A percentile compares a stretch with the other conserved stretches of the same genome.
Conservation (phyloP, 1,140 invertebrate genomes). For the Meloidogyne chitwoodi region DNA sequence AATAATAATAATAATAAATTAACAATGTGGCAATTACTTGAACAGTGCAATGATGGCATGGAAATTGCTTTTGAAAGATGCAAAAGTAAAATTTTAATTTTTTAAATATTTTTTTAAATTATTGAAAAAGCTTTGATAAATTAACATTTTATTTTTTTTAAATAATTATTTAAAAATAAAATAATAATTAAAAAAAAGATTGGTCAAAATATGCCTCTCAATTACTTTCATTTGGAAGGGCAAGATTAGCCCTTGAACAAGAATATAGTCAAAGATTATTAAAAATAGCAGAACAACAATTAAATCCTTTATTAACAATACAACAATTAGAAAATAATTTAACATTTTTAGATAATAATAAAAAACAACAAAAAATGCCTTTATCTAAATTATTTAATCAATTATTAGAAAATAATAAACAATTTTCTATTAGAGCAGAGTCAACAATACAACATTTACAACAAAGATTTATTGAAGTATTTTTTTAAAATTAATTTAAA, state of each 20-base stretch:
- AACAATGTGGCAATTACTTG: conserved; percentile 35
- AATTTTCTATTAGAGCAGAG: conserved; percentile 32
- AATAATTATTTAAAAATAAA: no score
- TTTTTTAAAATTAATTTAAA: neutral
- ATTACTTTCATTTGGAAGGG: conserved; percentile 42
- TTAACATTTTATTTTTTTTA: no score
- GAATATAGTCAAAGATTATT: conserved; percentile 43
- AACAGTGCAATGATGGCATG: conserved; percentile 34
- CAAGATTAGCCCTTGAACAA: conserved; percentile 34
- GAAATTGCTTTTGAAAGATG: conserved; percentile 44
- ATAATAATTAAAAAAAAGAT: neutral
- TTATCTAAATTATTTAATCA: conserved; percentile 35
- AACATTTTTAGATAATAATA: no score
- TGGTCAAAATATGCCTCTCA: conserved; percentile 53
- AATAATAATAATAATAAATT: conserved; percentile 5
- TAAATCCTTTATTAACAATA: neutral
- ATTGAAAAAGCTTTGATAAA: no score
- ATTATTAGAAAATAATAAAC: conserved; percentile 34
- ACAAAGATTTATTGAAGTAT: conserved; percentile 38
- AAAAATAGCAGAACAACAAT: conserved; percentile 40
- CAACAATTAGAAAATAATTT: no score
- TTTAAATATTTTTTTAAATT: no score
- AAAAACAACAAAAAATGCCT: conserved; percentile 35
- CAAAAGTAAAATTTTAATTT: conserved; percentile 21
- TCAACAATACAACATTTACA: conserved; percentile 30